Evolutionary conservation across 2,113 vertebrate genomes (phyloP), one percentile per base, ranked within the genome.

Genomic region (Thomomys bottae): DNA sequence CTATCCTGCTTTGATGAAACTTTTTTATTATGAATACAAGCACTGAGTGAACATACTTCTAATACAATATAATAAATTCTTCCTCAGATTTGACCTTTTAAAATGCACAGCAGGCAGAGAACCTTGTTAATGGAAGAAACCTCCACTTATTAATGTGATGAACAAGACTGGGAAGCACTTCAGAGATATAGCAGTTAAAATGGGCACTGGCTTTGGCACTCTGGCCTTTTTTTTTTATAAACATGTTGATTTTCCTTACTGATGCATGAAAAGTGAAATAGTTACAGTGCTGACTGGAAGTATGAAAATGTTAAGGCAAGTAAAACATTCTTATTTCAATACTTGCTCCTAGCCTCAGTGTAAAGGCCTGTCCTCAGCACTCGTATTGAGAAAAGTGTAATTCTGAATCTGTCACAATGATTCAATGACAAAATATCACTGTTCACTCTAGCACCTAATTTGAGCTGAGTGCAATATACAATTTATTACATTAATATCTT

Each of bases 61-160:
- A 87, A 90, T 81, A 82, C 87, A 84, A 79, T 72, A 73, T 49
- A 92, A 76, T 89, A 89, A 83, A 91, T 82, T 84, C 71, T 87
- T 91, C 78, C 42, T 75, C 10, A 72, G 63, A 86, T 77, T 45
- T 95, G 92, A 90, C 76, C 94, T 94, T 96, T 94, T 21, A 59
- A 80, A 84, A 88, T 30, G 83, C 71, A 94, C 34, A 84, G 76
- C 76, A 66, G 68, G 76, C 64, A 32, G 59, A 67, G 6, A 73
- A 21, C 42, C 81, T 42, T 32, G 83, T 73, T 90, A 90, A 90
- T 87, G 88, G 59, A 79, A 86, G 61, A 75, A 68, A 81, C 63
- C 32, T 90, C 76, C 64, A 92, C 57, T 88, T 86, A 87, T 87
- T 89, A 81, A 79, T 70, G n/a, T 82, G 71, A 88, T 12, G 49